Base-by-base conservation (phyloP, 2,888 invertebrate species). In the Ptilodon capucinus region DNA sequence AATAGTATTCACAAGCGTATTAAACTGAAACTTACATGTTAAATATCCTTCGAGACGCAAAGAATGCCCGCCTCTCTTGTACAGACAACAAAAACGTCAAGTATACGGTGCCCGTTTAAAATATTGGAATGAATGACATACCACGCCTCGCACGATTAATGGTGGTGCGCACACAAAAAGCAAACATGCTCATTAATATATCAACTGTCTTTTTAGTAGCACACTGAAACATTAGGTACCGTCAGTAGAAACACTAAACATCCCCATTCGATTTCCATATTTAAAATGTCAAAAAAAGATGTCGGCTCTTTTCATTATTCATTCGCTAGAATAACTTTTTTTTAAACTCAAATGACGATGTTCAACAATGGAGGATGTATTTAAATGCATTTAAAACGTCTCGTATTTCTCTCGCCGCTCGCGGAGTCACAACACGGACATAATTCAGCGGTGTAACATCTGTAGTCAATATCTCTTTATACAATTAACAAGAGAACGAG, bases 111-210 rank as follows among this genome's bases (percentile, higher is more conserved):
- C 78, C 69, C 81, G 86, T 86, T 90, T 89, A 90, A 89, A 91
- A 90, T 90, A 90, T 90, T 85, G 90, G 91, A 90, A 88, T 91
- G 89, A 89, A 91, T 91, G 91, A 90, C 91, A 91, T 89, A 89
- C 89, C 91, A 76, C 84, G 89, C 84, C 80, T 81, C 80, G 87
- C 75, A 87, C 85, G 90, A 91, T 91, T 87, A 88, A 91, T 91
- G 90, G 82, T 76, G 70, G 76, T 67, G 79, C 80, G 76, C 74
- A 66, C 74, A 90, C 90, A 91, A 91, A 91, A 90, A 89, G 87
- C 82, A 82, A 86, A 81, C 86, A 75, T 58, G 79, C 89, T 91
- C 91, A 89, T 91, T 91, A 91, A 91, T 91, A 86, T 86, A 90
- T 91, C 91, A 91, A 82, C 87, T 89, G 91, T 91, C 90, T 86